Evolutionary conservation across 2,888 invertebrate genomes (phyloP), one percentile per base, ranked within the genome.

Genomic region (Rutpela maculata): DNA sequence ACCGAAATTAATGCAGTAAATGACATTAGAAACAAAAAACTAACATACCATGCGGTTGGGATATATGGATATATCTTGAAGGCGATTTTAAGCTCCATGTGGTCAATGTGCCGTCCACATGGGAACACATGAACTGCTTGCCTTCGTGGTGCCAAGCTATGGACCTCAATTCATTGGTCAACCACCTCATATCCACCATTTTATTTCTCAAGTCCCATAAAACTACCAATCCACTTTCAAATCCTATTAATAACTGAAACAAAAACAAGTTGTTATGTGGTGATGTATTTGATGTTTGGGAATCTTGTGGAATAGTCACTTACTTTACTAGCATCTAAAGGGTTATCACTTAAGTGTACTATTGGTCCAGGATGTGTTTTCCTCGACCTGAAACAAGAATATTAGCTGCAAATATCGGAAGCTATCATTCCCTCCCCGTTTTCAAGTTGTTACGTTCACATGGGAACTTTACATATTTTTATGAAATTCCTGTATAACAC

Each of bases 121-220:
- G 99, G 86, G 97, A 97, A 84, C 95, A 95, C 95, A 99, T 96
- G 89, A 99, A 97, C 91, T 97, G 96, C 91, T 98, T 98, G 83
- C 99, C 99, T 91, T 99, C 99, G 91, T 96, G 95, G 90, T 99
- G 98, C 99, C 99, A 99, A 81, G 97, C 93, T 86, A 98, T 94
- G 73, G 98, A 97, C 87, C 95, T 93, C 84, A 98, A 91, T 88
- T 96, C 96, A 31, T 92, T 91, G 74, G 95, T 92, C 86, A 93
- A 93, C 91, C 95, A 96, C 88, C 98, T 93, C 91, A 95, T 93
- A 88, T 99, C 99, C 57, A 96, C 97, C 84, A 91, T 91, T 90
- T 96, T 96, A 85, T 92, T 93, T 86, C 95, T 94, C 88, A 99
- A 92, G 92, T 99, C 99, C 99, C 99, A 99, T 85, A 98, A 92